A percentile compares a stretch with the other conserved stretches of the same genome.
Evolutionary conservation across 2,797 vertebrate genomes (phyloP).

Genomic region (Choloepus didactylus): DNA sequence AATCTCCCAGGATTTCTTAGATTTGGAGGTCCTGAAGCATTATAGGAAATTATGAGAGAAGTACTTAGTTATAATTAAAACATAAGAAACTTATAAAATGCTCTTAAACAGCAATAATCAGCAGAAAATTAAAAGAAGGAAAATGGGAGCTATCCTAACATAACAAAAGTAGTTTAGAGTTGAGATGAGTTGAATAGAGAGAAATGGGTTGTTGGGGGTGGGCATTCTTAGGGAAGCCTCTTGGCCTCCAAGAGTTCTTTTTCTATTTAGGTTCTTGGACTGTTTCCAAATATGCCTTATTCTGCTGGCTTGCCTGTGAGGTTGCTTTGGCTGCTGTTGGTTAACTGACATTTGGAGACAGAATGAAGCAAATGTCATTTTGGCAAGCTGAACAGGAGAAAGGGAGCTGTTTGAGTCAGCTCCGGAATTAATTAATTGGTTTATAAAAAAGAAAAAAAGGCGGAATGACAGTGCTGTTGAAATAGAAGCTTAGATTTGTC

Average conservation of each 20-base stretch:
- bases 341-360: slow-evolving; percentile 56
- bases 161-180: slow-evolving; percentile 25
- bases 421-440: slow-evolving; percentile 59
- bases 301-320: slow-evolving; percentile 51
- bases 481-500: slow-evolving; percentile 59
- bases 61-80: slow-evolving; percentile 54
- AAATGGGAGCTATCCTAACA: slow-evolving; percentile 47
- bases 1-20: slow-evolving; percentile 45
- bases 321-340: slow-evolving; percentile 58
- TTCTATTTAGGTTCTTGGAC: slow-evolving; percentile 43
- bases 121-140: slow-evolving; percentile 37
- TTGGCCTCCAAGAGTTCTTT: slow-evolving; percentile 50
- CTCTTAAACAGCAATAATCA: slow-evolving; percentile 46
- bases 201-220: not conserved
- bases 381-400: slow-evolving; percentile 38
- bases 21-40: slow-evolving; percentile 27
- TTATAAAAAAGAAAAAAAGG: not conserved
- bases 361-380: slow-evolving; percentile 63
- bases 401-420: slow-evolving; percentile 48
- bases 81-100: slow-evolving; percentile 37
- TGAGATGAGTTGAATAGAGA: slow-evolving; percentile 9
- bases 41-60: slow-evolving; percentile 5
- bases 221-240: not conserved
- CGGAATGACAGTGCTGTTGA: slow-evolving; percentile 46
- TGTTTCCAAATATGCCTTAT: slow-evolving; percentile 24